Evolutionary conservation across 2,888 invertebrate species (phyloP), one percentile per base, ranked within the genome.

Genomic region (Heteropelma amictum): DNA sequence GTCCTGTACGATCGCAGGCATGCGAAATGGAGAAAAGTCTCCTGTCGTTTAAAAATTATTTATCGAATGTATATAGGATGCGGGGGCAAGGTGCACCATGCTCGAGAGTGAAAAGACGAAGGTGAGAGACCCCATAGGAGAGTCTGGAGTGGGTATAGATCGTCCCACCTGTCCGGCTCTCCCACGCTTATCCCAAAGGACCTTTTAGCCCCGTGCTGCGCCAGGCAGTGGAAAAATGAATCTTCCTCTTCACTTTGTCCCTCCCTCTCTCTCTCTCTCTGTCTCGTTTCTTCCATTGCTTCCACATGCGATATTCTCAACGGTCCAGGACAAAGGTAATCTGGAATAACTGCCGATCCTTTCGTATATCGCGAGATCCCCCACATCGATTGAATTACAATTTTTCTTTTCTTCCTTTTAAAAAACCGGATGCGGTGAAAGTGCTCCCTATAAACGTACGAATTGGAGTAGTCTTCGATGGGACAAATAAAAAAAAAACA

Each of bases 151-250:
- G 69, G 64, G 65, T 61, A 80, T 78, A 79, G 64, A 79, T 78
- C 77, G 78, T 80, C 75, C 83, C 87, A 88, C 87, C 88, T 88
- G 87, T 88, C 88, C 78, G 73, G 80, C 82, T 85, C 88, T 88
- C 87, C 87, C 87, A 88, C 87, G 87, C 87, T 87, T 76, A 75
- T 76, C 76, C 72, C 28, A 56, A 78, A 72, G 73, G 77, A 76
- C 67, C 70, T 65, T 75, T 61, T 51, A 65, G 67, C 65, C 35
- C 56, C 42, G 49, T 61, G 35, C 60, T 69, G 63, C 56, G 60
- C 56, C 68, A 76, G 51, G 64, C 78, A 78, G 80, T 64, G 77
- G 75, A 76, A 77, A 84, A 84, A 83, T 81, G 79, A 79, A 80
- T 81, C 78, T 76, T 61, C 80, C 71, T 65, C 69, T 53, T 65